Conservation (phyloP, 2,113 vertebrate species). For the Oryzias celebensis region DNA sequence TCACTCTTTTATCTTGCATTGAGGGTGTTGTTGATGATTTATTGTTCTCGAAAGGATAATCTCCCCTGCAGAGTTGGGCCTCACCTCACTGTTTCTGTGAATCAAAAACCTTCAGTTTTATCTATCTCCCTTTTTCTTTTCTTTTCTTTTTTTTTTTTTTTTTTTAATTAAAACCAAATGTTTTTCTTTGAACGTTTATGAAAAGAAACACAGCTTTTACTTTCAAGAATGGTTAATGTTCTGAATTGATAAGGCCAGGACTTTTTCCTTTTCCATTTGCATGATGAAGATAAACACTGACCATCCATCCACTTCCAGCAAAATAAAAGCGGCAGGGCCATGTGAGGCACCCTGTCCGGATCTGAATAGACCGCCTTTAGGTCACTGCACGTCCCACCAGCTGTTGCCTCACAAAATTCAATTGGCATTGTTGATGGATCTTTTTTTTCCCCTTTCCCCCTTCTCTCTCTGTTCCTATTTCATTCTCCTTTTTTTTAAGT, state of each 20-base stretch:
- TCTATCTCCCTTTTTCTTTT: constrained; percentile 10
- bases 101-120: constrained; percentile 46
- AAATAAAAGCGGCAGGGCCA: constrained; percentile 60
- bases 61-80: constrained; percentile 42
- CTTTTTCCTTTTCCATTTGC: constrained; percentile 21
- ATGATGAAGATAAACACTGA: constrained; percentile 55
- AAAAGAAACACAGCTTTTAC: constrained; percentile 13
- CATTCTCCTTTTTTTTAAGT: constrained; percentile 52
- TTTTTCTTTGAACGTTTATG: constrained; percentile 21
- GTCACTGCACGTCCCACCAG: constrained; percentile 69
- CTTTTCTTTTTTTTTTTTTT: too few species aligned
- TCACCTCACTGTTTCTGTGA: constrained; percentile 42
- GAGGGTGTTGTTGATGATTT: constrained; percentile 28
- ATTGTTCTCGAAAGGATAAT: constrained; percentile 58
- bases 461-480: constrained; percentile 38
- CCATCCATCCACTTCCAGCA: constrained; percentile 72
- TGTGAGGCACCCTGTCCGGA: constrained; percentile 61
- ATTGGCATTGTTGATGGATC: constrained; percentile 70
- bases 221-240: background rate
- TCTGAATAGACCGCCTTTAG: constrained; percentile 70
- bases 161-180: constrained; percentile 5
- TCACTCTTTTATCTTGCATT: constrained; percentile 49
- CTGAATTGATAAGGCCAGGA: constrained; percentile 7
- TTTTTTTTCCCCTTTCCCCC: constrained; percentile 29
- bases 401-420: constrained; percentile 69